Base-by-base conservation (phyloP, 2,797 vertebrate genomes). In the Parotocinclus haroldoi region DNA sequence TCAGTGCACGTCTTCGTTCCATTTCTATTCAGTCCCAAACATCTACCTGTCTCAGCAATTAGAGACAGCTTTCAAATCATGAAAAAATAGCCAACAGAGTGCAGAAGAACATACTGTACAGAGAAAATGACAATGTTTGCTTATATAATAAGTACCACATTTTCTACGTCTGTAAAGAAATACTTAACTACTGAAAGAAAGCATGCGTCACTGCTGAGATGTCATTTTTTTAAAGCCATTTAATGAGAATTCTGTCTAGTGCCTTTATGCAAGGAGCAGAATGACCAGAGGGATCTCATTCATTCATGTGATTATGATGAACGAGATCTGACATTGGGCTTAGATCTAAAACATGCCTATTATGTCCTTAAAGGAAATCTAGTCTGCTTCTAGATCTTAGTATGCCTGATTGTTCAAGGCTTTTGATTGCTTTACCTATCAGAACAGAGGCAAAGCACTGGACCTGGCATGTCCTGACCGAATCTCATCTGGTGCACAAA, bases 171-270 rank as follows among this genome's bases (percentile, higher is more conserved):
- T 50, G 62, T 69, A 76, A 68, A 69, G 71, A 68, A 78, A 77
- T 74, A 75, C 69, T 77, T 76, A 76, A 75, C 74, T 75, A 78
- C 67, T 74, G 71, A 79, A 79, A 82, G 38, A 81, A 78, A 76
- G 77, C 57, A 78, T 79, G 78, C 74, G 63, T 65, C 62, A 76
- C 38, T 71, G 58, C 38, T 63, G 61, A 72, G 73, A 69, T 80
- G 76, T 64, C 7, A 14, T 48, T 50, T 14, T 14, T 16, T 50
- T 69, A 10, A 54, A 52, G n/a, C 16, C 37, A n/a, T 42, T 27
- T 62, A 58, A 58, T 51, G 14, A 52, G 48, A 19, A 52, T 65
- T 69, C 50, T 46, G 51, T 64, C 58, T 38, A 45, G 44, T 53
- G 52, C 17, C 63, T 42, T 11, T 42, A 4, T 27, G 27, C 27